phyloP scores from a whole-genome alignment of 2,888 invertebrate genomes.

The Limnephilus rhombicus region DNA sequence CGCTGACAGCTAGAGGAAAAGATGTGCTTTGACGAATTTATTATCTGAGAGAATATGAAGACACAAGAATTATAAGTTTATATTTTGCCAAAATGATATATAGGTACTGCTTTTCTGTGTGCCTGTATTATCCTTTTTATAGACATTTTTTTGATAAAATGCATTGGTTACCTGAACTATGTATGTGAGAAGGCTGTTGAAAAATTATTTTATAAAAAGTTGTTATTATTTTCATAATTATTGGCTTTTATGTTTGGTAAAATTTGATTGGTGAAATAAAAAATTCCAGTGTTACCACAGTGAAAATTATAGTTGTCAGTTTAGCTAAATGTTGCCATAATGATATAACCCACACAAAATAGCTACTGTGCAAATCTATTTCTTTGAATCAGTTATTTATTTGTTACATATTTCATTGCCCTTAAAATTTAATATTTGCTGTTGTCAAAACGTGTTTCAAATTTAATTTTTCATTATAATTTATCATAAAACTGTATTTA shows the following conservation, averaged over 20 bases:
- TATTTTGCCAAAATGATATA: slow-evolving; percentile 13
- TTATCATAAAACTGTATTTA: not conserved
- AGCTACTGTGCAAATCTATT: not conserved
- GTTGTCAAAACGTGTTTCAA: not conserved
- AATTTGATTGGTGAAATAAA: not conserved
- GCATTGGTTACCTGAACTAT: slow-evolving; percentile 38
- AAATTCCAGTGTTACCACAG: not conserved
- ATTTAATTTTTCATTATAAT: not conserved
- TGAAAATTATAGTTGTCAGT: not conserved
- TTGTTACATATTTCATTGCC: not conserved
- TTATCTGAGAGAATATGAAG: not conserved
- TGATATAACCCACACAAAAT: not conserved
- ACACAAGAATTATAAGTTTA: not conserved
- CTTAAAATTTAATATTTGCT: not conserved
- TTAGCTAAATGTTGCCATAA: not conserved
- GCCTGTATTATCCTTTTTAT: slow-evolving; percentile 41
- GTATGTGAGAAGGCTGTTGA: slow-evolving; percentile 30
- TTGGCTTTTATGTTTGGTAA: not conserved
- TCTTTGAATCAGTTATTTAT: not conserved
- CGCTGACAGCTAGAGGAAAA: not conserved
- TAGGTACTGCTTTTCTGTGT: slow-evolving; percentile 30
- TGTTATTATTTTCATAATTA: not conserved
- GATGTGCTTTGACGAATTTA: not conserved
- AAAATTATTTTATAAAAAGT: slow-evolving; percentile 16
- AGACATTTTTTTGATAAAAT: slow-evolving; percentile 9